Base-by-base conservation (phyloP, 2,888 invertebrate genomes). In the Cyclophora punctaria region DNA sequence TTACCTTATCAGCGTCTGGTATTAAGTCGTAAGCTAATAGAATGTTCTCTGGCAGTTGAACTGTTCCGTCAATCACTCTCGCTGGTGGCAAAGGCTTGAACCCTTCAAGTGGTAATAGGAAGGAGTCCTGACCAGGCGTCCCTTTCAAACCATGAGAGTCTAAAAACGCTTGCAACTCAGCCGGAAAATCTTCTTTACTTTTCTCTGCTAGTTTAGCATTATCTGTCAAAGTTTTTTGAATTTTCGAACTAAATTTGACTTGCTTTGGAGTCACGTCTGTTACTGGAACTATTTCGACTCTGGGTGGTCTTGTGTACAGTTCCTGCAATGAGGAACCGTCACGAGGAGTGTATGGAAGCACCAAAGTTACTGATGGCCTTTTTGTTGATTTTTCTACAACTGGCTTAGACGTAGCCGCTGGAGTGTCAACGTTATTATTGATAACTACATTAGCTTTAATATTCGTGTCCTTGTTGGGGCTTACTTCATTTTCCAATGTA, bases 301-400 rank as follows among this genome's bases (percentile, higher is more conserved):
- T 80, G 1, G 94, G 93, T 45, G 91, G 90, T 70, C 90, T 91
- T 3, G 93, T 93, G 63, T 91, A 93, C 1, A 93, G 72, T 60
- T 93, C 93, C 64, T 92, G 90, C 48, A 93, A 77, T 3, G 88
- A 83, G 2, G 89, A 84, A 1, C 89, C 84, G 59, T 91, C 90
- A 41, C 90, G 78, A 4, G 90, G 87, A 45, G 91, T 90, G 63
- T 92, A 91, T 0, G 94, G 93, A 60, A 93, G 75, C 0, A 93
- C 93, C 0, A 93, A 90, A 90, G 91, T 92, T 20, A 93, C 71
- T 0, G 92, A 90, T 5, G 77, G 64, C 47, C 66, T 69, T 48
- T 75, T 79, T 3, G 83, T 83, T 5, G 80, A 78, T 5, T 68
- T 70, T 65, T 82, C 78, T 41, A 71, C 40, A 7, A 57, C 59